phyloP scores from a whole-genome alignment of 2,888 invertebrate species.

The Hydraecia micacea region DNA sequence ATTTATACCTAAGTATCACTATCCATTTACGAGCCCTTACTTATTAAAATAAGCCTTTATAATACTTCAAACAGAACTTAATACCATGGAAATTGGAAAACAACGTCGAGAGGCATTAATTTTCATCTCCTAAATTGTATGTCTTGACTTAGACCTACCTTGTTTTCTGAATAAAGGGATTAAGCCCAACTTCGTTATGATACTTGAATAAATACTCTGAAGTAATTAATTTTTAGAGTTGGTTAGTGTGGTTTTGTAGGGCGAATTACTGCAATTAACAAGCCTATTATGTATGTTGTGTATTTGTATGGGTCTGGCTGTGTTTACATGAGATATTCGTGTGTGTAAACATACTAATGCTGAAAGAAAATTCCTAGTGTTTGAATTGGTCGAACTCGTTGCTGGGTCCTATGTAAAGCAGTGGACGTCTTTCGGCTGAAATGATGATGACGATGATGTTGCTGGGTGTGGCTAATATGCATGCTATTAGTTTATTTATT shows the following conservation, averaged over 20 bases:
- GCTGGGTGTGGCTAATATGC: background rate
- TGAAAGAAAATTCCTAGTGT: background rate
- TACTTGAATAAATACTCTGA: slow-evolving; percentile 44
- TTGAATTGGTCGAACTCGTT: background rate
- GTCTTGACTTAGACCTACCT: slow-evolving; percentile 26
- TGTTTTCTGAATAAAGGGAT: slow-evolving; percentile 49
- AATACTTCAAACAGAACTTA: slow-evolving; percentile 44
- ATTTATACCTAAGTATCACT: background rate
- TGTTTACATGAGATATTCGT: background rate
- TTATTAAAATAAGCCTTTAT: slow-evolving; percentile 20
- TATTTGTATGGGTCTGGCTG: background rate
- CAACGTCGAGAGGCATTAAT: slow-evolving; percentile 46
- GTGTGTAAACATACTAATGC: background rate
- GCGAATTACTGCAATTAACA: background rate
- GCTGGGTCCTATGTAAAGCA: too few relatives aligned
- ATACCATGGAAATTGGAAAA: slow-evolving; percentile 48
- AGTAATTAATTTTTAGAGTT: slow-evolving; percentile 5
- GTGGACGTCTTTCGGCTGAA: too few relatives aligned
- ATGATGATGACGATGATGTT: too few relatives aligned
- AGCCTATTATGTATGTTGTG: background rate
- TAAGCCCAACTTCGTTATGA: slow-evolving; percentile 42
- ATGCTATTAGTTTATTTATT: background rate
- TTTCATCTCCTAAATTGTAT: slow-evolving; percentile 42
- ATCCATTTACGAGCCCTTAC: slow-evolving; percentile 4
- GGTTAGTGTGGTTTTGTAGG: background rate